Conservation (phyloP, 2,888 invertebrate genomes). For the Drosophila phalerata region DNA sequence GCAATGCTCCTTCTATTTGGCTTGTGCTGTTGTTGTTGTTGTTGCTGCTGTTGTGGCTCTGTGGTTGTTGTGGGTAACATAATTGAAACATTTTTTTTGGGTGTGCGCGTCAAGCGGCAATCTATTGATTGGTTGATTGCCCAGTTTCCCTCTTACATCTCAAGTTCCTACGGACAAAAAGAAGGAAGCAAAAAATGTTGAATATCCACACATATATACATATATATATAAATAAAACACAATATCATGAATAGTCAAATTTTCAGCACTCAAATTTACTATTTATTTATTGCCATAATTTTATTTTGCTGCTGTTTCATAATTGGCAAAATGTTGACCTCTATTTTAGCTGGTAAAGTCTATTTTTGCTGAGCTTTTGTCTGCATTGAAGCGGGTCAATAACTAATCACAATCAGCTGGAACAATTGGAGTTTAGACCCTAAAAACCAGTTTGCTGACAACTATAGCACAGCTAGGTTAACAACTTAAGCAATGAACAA, state of each 20-base stretch:
- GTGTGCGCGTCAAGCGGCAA: conserved; percentile 57
- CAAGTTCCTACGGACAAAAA: conserved; percentile 32
- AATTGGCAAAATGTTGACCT: conserved; percentile 37
- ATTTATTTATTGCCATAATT: conserved; percentile 5
- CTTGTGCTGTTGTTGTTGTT: conserved; percentile 38
- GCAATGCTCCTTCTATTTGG: conserved; percentile 40
- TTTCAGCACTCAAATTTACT: neutral
- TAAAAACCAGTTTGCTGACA: conserved; percentile 49
- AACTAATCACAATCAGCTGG: conserved; percentile 45
- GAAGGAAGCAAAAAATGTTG: neutral
- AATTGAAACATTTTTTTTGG: conserved; percentile 76
- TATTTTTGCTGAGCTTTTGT: conserved; percentile 36
- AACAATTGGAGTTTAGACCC: conserved; percentile 52
- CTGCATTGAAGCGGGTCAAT: conserved; percentile 46
- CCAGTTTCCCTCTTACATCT: conserved; percentile 55
- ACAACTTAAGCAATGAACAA: conserved; percentile 39
- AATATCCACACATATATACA: neutral
- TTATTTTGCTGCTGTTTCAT: conserved; percentile 7
- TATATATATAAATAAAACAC: conserved; percentile 11
- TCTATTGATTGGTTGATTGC: conserved; percentile 59
- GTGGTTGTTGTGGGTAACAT: conserved; percentile 64
- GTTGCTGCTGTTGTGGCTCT: conserved; percentile 37
- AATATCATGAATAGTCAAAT: conserved; percentile 20
- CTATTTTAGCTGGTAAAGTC: conserved; percentile 18
- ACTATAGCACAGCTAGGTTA: conserved; percentile 25